Percentiles rank a stretch among this genome's conserved stretches.
Conservation (phyloP, 1,140 invertebrate species). For the Panagrolaimus sp. region DNA sequence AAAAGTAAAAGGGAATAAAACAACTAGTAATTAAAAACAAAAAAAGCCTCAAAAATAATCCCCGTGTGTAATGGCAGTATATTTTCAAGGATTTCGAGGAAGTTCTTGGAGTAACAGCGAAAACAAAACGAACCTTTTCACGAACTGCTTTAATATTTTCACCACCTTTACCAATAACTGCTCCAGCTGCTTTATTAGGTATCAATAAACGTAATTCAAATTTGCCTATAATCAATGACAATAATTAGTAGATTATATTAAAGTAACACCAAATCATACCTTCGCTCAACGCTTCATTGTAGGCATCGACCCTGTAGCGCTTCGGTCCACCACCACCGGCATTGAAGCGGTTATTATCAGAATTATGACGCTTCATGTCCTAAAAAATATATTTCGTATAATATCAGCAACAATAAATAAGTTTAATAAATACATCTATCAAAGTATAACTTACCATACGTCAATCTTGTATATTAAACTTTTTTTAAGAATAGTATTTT, state of each 20-base stretch:
- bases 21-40: too few species aligned
- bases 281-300: constrained; percentile 37
- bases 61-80: too few species aligned
- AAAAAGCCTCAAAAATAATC: too few species aligned
- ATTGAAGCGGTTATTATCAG: constrained; percentile 10
- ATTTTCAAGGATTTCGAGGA: constrained; percentile 5
- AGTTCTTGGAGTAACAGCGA: constrained; percentile 18
- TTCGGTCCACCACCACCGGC: constrained; percentile 8
- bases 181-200: constrained; percentile 68
- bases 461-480: too few species aligned
- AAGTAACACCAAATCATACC: too few species aligned
- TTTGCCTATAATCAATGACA: too few species aligned
- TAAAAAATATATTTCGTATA: neutral
- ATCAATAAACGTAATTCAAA: constrained; percentile 56
- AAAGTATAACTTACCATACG: too few species aligned
- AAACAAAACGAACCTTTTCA: constrained; percentile 44
- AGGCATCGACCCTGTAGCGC: constrained; percentile 16
- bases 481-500: too few species aligned
- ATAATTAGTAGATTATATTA: too few species aligned
- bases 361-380: constrained; percentile 13
- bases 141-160: constrained; percentile 75
- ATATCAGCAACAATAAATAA: too few species aligned
- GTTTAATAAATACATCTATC: too few species aligned
- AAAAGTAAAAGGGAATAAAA: constrained; percentile 25
- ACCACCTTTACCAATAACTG: constrained; percentile 91